Evolutionary conservation across 2,797 vertebrate species (phyloP), one percentile per base, ranked within the genome.

Genomic region (Crocidura indochinensis): DNA sequence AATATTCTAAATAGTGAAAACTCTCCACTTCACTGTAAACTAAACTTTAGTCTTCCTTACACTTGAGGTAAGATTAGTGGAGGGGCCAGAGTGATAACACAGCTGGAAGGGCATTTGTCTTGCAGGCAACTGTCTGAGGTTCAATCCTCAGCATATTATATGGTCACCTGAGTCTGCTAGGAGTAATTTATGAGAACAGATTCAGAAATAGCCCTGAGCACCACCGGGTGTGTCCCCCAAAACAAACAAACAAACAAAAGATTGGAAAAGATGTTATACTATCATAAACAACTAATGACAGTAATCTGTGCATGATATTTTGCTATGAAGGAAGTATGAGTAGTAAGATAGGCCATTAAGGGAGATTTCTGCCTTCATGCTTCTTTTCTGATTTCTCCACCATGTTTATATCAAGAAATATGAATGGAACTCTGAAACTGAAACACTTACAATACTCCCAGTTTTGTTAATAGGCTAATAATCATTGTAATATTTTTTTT

Each of bases 401-500:
- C 19, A 26, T 73, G n/a, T 71, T 29, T 49, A 27, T 90, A 81
- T 44, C 38, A 38, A 38, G 5, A 78, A 53, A 24, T 76, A 44
- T 6, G 20, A 56, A 49, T 8, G 17, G 9, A 31, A 29, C 24
- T 84, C 65, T 69, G 29, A 73, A 72, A 29, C 38, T 62, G 27
- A 83, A 91, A 10, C 49, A 82, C 24, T 85, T 27, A 53, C 20
- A 78, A 56, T 10, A 46, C 8, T 10, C 26, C 44, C 60, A 78
- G 31, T 56, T 84, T 65, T 68, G 24, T 9, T 1, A 44, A 29
- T 9, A 56, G 53, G 26, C 10, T 69, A 64, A 86, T 69, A 64
- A 86, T 47, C 27, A 11, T 90, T 91, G 44, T 80, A 49, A 88
- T 64, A 72, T 7, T 38, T 73, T 73, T 90, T 85, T 46, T 4